Conservation (phyloP, 2,888 invertebrate species). For the Eucriotettix oculatus region DNA sequence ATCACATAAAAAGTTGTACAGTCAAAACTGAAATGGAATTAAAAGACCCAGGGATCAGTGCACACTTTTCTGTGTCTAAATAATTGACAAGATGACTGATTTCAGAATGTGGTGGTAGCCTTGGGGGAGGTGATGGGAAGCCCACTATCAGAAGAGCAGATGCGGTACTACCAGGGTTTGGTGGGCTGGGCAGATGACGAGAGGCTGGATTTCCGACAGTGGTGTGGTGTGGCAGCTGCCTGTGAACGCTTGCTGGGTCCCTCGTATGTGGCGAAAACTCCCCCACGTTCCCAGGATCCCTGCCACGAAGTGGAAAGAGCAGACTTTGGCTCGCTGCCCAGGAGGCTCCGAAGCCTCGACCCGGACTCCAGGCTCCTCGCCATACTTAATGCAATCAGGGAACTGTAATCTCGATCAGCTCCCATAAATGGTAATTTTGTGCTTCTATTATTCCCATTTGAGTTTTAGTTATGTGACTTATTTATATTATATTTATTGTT, state of each 20-base stretch:
- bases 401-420: too few species aligned
- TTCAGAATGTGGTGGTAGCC: slow-evolving; percentile 35
- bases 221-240: slow-evolving; percentile 63
- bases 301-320: slow-evolving; percentile 54
- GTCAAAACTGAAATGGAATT: too few species aligned
- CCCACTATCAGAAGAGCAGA: slow-evolving; percentile 33
- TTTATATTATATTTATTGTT: too few species aligned
- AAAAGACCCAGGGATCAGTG: too few species aligned
- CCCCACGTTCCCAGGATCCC: slow-evolving; percentile 43
- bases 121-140: slow-evolving; percentile 50
- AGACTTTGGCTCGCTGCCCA: slow-evolving; percentile 47
- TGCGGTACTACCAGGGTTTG: slow-evolving; percentile 27
- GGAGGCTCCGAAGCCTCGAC: slow-evolving; percentile 29
- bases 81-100: too few species aligned
- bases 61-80: too few species aligned
- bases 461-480: too few species aligned
- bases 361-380: slow-evolving; percentile 24
- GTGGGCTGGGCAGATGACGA: slow-evolving; percentile 36
- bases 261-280: slow-evolving; percentile 27
- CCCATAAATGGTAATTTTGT: too few species aligned
- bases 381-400: too few species aligned
- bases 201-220: slow-evolving; percentile 48
- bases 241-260: slow-evolving; percentile 53
- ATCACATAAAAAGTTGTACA: too few species aligned
- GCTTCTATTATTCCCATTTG: too few species aligned